Evolutionary conservation across 2,888 invertebrate genomes (phyloP).

Genomic region (Drosophila conformis): DNA sequence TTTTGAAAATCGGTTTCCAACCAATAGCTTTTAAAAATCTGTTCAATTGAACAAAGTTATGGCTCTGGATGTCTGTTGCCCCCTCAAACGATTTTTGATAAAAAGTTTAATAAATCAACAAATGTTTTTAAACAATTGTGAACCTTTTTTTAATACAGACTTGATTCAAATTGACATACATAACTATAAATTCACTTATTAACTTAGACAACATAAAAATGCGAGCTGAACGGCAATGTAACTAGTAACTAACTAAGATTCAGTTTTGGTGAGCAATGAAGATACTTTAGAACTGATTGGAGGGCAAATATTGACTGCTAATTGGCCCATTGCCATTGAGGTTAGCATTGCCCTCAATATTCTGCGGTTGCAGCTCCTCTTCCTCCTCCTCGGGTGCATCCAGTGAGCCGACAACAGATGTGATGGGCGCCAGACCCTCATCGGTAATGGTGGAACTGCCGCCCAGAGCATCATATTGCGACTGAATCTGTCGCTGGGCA

Average conservation of each 20-base stretch:
- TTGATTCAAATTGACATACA: conserved; percentile 44
- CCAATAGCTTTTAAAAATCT: background rate
- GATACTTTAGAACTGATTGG: conserved; percentile 74
- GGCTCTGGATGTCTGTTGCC: background rate
- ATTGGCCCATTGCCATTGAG: conserved; percentile 35
- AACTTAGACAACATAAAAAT: conserved; percentile 43
- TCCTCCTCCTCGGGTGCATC: conserved; percentile 78
- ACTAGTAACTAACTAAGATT: conserved; percentile 79
- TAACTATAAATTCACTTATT: conserved; percentile 55
- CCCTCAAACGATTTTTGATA: background rate
- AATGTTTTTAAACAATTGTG: conserved; percentile 9
- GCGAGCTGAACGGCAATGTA: conserved; percentile 22
- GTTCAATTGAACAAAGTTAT: background rate
- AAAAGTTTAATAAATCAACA: background rate
- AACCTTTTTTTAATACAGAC: conserved; percentile 60
- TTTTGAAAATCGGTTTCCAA: background rate
- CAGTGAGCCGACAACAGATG: conserved; percentile 83
- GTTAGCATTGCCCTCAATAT: conserved; percentile 26
- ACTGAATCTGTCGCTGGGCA: conserved; percentile 84
- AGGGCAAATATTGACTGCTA: conserved; percentile 74
- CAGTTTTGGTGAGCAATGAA: conserved; percentile 72
- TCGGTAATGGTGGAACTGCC: conserved; percentile 83
- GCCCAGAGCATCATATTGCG: conserved; percentile 83
- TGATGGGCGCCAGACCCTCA: conserved; percentile 83
- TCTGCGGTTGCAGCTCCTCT: conserved; percentile 62